Base-by-base conservation (phyloP, 2,888 invertebrate genomes). In the Archips crataeganus region DNA sequence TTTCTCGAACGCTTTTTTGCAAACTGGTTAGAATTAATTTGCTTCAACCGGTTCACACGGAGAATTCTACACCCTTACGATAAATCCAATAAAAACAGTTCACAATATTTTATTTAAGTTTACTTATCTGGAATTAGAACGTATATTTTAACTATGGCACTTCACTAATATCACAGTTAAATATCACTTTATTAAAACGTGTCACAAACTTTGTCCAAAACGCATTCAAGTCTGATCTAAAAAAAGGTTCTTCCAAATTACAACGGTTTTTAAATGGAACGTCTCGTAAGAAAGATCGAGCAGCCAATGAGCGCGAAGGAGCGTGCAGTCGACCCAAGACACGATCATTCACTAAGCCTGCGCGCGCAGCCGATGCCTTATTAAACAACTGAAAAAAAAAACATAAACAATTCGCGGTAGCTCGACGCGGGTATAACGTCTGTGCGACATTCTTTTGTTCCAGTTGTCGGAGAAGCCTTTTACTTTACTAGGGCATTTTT, bases 311-410 rank as follows among this genome's bases (percentile, higher is more conserved):
- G 57, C 23, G 63, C 63, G 39, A 23, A 23, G 39, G 60, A 64
- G 64, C 78, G 77, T 76, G 77, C 74, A 68, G 15, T 61, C 63
- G 32, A 63, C 23, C 2, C 61, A 74, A 66, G 39, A 42, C 15
- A 42, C 74, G 71, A 72, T 70, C 78, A 76, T 76, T 78, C 77
- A 77, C 77, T 78, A 69, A 72, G 63, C 34, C 9, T 57, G 60
- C 57, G 59, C 63, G 70, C 73, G 66, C 71, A 62, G 45, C 60
- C 68, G 47, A 51, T 63, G 45, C 39, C 13, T 71, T 69, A 75
- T 71, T 76, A 70, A 75, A 72, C 72, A 72, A 68, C 57, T 67
- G 49, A 54, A 76, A 71, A 76, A 76, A 77, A 67, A 77, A 74
- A 78, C 74, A 76, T 75, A 72, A 69, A 73, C 75, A 70, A 42